phyloP scores from a whole-genome alignment of 1,140 invertebrate species.

The Lepidostoma basale region DNA sequence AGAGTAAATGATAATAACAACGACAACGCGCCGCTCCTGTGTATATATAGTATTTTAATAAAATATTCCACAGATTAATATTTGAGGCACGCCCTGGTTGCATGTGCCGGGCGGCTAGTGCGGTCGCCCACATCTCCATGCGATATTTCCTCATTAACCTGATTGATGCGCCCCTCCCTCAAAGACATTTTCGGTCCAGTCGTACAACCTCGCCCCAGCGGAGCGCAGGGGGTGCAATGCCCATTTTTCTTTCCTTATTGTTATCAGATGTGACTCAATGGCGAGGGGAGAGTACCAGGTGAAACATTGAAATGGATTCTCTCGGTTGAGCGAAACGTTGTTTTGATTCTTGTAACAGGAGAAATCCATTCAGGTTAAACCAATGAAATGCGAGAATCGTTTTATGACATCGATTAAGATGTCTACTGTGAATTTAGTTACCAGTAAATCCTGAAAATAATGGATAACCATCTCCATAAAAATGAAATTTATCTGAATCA shows the following conservation, averaged over 20 bases:
- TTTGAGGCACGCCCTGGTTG: not conserved
- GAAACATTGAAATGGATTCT: slow-evolving; percentile 6
- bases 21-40: too few species aligned
- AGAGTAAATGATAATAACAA: too few species aligned
- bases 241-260: slow-evolving; percentile 30
- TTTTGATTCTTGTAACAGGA: slow-evolving; percentile 2
- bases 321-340: not conserved
- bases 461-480: too few species aligned
- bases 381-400: too few species aligned
- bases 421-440: too few species aligned
- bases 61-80: not conserved
- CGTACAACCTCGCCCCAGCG: not conserved
- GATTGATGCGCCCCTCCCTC: slow-evolving; percentile 38
- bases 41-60: not conserved
- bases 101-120: not conserved
- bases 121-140: slow-evolving; percentile 14
- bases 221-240: not conserved
- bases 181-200: slow-evolving; percentile 29
- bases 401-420: too few species aligned
- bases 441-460: too few species aligned
- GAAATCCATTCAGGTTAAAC: not conserved
- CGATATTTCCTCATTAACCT: slow-evolving; percentile 43
- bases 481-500: too few species aligned
- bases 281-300: slow-evolving; percentile 9
- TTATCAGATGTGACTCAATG: slow-evolving; percentile 28